phyloP scores from a whole-genome alignment of 2,888 invertebrate species.

The Eueremaeus valkanovi region DNA sequence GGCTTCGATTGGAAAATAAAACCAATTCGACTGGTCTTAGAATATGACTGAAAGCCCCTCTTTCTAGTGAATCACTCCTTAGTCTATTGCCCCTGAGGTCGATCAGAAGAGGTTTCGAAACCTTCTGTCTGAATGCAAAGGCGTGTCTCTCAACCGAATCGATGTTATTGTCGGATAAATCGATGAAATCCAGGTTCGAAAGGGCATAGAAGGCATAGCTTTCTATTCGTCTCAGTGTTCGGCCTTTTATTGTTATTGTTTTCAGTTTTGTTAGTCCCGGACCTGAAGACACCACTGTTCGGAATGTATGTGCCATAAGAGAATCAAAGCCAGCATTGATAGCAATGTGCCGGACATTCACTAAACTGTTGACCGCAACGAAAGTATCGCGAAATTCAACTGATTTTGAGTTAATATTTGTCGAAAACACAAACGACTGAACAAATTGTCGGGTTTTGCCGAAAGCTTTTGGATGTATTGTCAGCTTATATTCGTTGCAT shows the following conservation, averaged over 20 bases:
- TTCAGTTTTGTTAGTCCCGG: neutral
- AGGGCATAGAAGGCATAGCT: conserved; percentile 21
- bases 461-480: conserved; percentile 25
- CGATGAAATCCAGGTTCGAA: conserved; percentile 12
- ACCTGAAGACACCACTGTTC: conserved; percentile 8
- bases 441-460: conserved; percentile 2
- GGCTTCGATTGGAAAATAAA: neutral
- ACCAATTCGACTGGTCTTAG: conserved; percentile 18
- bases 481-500: conserved; percentile 31
- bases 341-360: conserved; percentile 3
- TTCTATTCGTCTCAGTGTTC: conserved; percentile 16
- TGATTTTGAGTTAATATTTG: conserved; percentile 16
- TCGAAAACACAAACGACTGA: neutral
- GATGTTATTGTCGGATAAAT: conserved; percentile 18
- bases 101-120: neutral
- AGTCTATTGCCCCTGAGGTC: neutral
- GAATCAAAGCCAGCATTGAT: conserved; percentile 10
- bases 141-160: conserved; percentile 16
- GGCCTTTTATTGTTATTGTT: neutral
- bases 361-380: conserved; percentile 22
- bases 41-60: conserved; percentile 8
- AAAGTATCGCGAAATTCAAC: conserved; percentile 15
- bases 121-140: conserved; percentile 13
- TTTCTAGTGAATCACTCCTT: neutral
- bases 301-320: neutral